Conservation (phyloP, 1,140 invertebrate species). For the Drosophila malerkotliana region DNA sequence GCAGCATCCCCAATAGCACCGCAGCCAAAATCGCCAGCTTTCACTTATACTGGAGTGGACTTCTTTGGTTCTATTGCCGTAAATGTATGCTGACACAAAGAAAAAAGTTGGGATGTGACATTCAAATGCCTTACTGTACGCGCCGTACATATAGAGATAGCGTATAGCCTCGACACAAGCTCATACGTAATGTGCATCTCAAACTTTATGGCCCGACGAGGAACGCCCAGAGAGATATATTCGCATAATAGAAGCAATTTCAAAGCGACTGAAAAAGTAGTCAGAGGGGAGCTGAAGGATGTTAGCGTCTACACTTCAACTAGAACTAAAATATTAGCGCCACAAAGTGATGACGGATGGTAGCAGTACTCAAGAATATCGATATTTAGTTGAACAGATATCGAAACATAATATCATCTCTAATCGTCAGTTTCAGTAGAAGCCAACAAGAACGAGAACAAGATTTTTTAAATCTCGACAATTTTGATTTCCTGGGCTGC, state of each 20-base stretch:
- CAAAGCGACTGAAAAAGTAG: slow-evolving; percentile 2
- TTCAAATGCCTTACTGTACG: background rate
- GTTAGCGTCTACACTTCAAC: too few species aligned
- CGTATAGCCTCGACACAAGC: background rate
- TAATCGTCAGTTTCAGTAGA: too few species aligned
- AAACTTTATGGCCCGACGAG: slow-evolving; percentile 1
- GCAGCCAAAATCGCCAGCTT: background rate
- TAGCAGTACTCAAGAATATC: too few species aligned
- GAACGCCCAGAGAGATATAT: slow-evolving; percentile 5
- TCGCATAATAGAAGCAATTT: slow-evolving; percentile 14
- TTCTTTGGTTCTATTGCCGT: slow-evolving; percentile 3
- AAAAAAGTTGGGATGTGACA: slow-evolving; percentile 2
- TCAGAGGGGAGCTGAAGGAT: background rate
- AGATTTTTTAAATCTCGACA: too few species aligned
- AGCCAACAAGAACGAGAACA: too few species aligned
- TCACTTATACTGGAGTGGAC: background rate
- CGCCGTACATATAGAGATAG: background rate
- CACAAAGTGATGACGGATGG: too few species aligned
- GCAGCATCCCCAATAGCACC: background rate
- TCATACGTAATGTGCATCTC: slow-evolving; percentile 1
- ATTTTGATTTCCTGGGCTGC: too few species aligned
- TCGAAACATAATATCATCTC: too few species aligned
- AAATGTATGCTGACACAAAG: background rate
- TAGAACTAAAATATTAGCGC: too few species aligned
- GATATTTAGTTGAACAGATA: too few species aligned